Percentiles rank a stretch among this genome's conserved stretches.
Evolutionary conservation across 2,113 vertebrate species (phyloP).

Genomic region (Hassar affinis): DNA sequence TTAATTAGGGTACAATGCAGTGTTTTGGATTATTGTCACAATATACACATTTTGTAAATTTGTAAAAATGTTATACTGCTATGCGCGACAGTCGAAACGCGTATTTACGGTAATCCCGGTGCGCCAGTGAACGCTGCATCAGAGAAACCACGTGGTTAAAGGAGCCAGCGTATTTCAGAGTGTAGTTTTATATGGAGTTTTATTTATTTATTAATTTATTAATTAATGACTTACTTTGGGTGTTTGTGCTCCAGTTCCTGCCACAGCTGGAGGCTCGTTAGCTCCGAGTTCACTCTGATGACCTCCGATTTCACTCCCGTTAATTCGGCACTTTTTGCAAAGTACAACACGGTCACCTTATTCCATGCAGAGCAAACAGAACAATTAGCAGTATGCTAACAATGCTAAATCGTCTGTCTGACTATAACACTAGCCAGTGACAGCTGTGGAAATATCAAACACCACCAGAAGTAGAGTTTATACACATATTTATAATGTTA

Average conservation of each 20-base stretch:
- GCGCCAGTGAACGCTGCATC: neutral
- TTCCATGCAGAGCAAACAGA: neutral
- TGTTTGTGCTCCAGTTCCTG: slow-evolving; percentile 77
- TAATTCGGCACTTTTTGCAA: slow-evolving; percentile 88
- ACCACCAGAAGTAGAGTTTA: too few relatives aligned
- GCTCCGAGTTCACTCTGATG: slow-evolving; percentile 72
- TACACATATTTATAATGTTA: neutral
- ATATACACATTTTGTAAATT: too few relatives aligned
- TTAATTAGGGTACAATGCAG: too few relatives aligned
- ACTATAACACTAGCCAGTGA: neutral
- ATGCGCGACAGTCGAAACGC: too few relatives aligned
- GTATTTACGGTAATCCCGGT: neutral
- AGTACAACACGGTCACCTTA: slow-evolving; percentile 83
- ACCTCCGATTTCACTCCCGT: slow-evolving; percentile 78
- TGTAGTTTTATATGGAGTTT: too few relatives aligned
- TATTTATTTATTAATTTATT: neutral
- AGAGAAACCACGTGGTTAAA: too few relatives aligned
- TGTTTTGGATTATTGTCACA: too few relatives aligned
- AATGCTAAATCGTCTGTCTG: neutral
- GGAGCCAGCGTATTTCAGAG: too few relatives aligned
- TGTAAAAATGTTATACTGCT: too few relatives aligned
- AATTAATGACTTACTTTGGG: slow-evolving; percentile 74
- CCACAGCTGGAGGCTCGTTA: slow-evolving; percentile 83
- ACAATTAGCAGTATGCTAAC: neutral
- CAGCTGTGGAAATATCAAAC: neutral